Evolutionary conservation across 2,888 invertebrate species (phyloP), one percentile per base, ranked within the genome.

Genomic region (Machimus atricapillus): DNA sequence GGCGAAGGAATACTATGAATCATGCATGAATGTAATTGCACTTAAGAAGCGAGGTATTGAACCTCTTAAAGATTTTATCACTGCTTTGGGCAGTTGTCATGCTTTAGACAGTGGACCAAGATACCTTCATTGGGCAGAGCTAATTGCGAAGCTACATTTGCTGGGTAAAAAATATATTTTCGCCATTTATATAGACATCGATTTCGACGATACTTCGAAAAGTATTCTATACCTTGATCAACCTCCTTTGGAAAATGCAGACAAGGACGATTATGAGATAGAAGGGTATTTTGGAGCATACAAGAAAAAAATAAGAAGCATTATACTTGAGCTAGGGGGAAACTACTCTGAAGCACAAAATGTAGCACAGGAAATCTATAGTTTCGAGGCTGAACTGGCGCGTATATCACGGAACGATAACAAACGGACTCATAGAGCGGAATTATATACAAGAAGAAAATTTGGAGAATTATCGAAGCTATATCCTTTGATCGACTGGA

Each of bases 381-480:
- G 86, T 7, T 89, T 89, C 58, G 89, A 89, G 37, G 83, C 43
- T 0, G 27, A 87, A 52, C 27, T 89, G 9, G 88, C 88, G 0
- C 83, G 87, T 40, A 88, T 89, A 34, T 85, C 87, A 56, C 46
- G 81, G 23, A 78, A 87, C 58, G 79, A 85, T 0, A 85, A 87
- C 81, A 87, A 87, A 12, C 37, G 87, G 46, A 43, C 37, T 27
- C 86, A 89, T 34, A 66, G 82, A 40, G 73, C 31, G 14, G n/a
- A 85, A 27, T 77, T 88, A 19, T 89, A 88, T 56, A 86, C 66
- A 56, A 46, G 66, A 34, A 83, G 66, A n/a, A 85, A 56, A 7
- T 78, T 89, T 7, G n/a, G 46, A 19, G 76, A 87, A 16, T 52
- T 89, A 3, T 12, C 87, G 2, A 37, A 74, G 7, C 52, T 76